Conservation (phyloP, 2,888 invertebrate species). For the Dilophus febrilis region DNA sequence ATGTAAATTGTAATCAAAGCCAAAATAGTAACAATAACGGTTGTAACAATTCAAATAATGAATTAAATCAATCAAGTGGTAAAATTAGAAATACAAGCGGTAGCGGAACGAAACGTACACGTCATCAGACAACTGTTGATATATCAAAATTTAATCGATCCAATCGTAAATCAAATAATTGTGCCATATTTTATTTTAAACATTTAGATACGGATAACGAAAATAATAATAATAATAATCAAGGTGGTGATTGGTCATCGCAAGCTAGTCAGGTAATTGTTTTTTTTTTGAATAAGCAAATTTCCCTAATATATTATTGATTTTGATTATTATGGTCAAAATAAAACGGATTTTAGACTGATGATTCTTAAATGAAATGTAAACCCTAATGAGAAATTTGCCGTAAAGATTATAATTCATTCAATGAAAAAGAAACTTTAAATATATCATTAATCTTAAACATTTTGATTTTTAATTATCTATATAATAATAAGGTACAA, state of each 20-base stretch:
- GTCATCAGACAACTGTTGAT: constrained; percentile 28
- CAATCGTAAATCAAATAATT: constrained; percentile 62
- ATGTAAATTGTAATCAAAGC: not conserved
- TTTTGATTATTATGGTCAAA: too few species aligned
- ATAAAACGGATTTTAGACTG: too few species aligned
- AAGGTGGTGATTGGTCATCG: constrained; percentile 22
- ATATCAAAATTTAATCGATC: constrained; percentile 49
- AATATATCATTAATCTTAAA: too few species aligned
- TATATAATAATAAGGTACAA: too few species aligned
- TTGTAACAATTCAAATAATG: not conserved
- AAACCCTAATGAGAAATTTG: too few species aligned
- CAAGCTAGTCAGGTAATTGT: constrained; percentile 22
- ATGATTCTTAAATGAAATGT: too few species aligned
- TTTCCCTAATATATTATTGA: too few species aligned
- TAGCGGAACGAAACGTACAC: constrained; percentile 33
- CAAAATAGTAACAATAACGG: not conserved
- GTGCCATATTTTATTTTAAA: constrained; percentile 70
- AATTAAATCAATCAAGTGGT: too few species aligned
- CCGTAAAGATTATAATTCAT: too few species aligned
- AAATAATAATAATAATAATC: constrained; percentile 22
- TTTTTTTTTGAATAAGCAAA: too few species aligned
- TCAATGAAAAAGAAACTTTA: too few species aligned
- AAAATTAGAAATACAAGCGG: constrained; percentile 20
- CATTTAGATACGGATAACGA: constrained; percentile 79
- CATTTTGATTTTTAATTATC: too few species aligned